These are phyloP conservation scores for Dasypolia templi DNA, from an alignment of 2,888 invertebrate species.

Conservation along the genomic window DNA sequence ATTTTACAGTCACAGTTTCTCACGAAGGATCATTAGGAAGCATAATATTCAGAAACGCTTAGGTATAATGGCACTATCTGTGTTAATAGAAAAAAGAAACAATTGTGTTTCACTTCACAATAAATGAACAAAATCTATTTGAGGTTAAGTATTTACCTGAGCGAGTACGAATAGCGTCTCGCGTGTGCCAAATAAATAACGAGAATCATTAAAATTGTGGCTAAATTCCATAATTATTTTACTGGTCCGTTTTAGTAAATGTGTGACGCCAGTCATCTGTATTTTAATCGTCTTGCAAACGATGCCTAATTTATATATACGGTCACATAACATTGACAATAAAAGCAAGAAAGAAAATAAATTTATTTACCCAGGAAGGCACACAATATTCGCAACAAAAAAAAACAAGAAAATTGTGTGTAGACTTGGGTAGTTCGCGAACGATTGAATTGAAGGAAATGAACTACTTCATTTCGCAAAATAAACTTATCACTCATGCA, in stretches of 20 bases:
- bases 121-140: constrained; percentile 58
- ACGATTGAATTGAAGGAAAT: no score
- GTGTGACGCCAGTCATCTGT: background rate
- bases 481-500: no score
- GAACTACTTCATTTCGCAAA: no score
- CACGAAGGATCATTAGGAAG: no score
- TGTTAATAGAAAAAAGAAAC: no score
- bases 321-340: background rate
- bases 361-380: no score
- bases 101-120: constrained; percentile 3
- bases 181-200: constrained; percentile 52
- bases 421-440: no score
- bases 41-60: background rate
- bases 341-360: no score
- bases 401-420: no score
- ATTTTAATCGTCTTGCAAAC: no score
- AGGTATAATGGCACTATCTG: background rate
- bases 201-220: constrained; percentile 59
- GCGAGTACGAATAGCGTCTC: constrained; percentile 23
- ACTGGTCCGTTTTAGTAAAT: constrained; percentile 24
- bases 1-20: no score
- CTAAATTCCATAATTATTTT: constrained; percentile 56
- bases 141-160: constrained; percentile 58
- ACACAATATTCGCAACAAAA: no score
- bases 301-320: background rate